These are phyloP conservation scores for Dolichopus griseipennis DNA, from an alignment of 2,888 invertebrate genomes.

Conservation along the genomic window DNA sequence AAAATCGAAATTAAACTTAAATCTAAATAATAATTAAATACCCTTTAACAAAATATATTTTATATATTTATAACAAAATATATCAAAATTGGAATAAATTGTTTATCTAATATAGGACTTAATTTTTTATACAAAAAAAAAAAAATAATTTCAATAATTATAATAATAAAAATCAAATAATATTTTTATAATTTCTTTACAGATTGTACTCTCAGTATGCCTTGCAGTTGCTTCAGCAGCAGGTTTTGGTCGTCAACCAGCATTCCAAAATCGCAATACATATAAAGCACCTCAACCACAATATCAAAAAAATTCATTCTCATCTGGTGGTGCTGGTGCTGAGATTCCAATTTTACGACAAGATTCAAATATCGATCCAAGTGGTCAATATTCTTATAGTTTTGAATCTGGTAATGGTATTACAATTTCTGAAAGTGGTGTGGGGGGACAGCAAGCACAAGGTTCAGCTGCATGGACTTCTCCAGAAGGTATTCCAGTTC, in stretches of 20 bases:
- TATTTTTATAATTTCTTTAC: neutral
- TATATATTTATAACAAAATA: no score
- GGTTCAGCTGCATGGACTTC: conserved; percentile 32
- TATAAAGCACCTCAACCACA: neutral
- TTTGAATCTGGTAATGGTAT: conserved; percentile 31
- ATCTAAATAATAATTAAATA: no score
- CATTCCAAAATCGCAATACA: neutral
- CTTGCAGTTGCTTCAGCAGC: conserved; percentile 16
- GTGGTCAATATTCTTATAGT: conserved; percentile 30
- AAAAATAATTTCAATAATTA: no score
- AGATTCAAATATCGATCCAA: conserved; percentile 27
- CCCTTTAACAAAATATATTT: no score
- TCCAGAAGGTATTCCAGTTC: conserved; percentile 32
- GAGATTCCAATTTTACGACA: conserved; percentile 18
- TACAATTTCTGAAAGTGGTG: conserved; percentile 25
- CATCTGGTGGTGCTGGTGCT: conserved; percentile 9
- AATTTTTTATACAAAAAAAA: neutral
- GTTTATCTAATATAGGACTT: no score
- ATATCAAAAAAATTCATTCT: neutral
- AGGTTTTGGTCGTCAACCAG: conserved; percentile 10
- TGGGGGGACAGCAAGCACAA: conserved; percentile 31
- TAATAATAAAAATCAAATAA: no score
- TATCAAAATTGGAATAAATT: no score
- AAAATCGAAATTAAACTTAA: no score
- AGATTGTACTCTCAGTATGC: conserved; percentile 14